Conservation (phyloP, 35 echinoderm and acorn worm species). For the Apostichopus japonicus region DNA sequence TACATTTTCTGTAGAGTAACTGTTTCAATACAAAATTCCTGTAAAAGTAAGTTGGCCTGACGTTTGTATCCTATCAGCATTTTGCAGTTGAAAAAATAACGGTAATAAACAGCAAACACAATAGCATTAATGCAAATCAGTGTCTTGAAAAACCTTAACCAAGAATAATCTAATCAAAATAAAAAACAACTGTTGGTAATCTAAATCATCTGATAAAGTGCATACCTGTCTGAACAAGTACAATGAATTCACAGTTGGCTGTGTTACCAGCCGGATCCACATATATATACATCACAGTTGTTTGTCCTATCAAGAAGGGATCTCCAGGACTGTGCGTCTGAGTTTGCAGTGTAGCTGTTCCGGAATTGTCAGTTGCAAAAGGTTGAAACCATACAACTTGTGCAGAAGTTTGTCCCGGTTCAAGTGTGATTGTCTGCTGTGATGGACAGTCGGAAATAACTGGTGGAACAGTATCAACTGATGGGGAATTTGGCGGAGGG, state of each 20-base stretch:
- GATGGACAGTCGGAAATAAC: slow-evolving; percentile 4
- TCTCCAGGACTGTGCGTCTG: slow-evolving; percentile 53
- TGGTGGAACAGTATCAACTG: background rate
- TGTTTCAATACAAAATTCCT: no score
- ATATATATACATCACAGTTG: slow-evolving; percentile 69
- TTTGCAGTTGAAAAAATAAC: no score
- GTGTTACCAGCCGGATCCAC: slow-evolving; percentile 58
- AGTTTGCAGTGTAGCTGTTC: background rate
- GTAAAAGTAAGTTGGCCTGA: no score
- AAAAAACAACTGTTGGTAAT: no score
- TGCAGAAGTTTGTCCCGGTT: background rate
- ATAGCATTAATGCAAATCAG: no score
- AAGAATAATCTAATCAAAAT: no score
- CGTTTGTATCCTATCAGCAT: no score
- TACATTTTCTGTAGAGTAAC: no score
- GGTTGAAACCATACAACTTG: background rate
- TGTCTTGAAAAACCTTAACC: no score
- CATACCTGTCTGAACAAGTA: slow-evolving; percentile 45
- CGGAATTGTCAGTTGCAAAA: slow-evolving; percentile 79
- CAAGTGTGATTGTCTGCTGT: slow-evolving; percentile 3
- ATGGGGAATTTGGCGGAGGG: no score
- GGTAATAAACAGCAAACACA: no score
- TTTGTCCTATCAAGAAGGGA: slow-evolving; percentile 64
- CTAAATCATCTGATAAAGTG: background rate
- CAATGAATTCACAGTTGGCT: slow-evolving; percentile 43